A percentile compares a stretch with the other conserved stretches of the same genome.
phyloP scores from a whole-genome alignment of 2,797 vertebrate genomes.

The Melanotaenia parkinsoni region DNA sequence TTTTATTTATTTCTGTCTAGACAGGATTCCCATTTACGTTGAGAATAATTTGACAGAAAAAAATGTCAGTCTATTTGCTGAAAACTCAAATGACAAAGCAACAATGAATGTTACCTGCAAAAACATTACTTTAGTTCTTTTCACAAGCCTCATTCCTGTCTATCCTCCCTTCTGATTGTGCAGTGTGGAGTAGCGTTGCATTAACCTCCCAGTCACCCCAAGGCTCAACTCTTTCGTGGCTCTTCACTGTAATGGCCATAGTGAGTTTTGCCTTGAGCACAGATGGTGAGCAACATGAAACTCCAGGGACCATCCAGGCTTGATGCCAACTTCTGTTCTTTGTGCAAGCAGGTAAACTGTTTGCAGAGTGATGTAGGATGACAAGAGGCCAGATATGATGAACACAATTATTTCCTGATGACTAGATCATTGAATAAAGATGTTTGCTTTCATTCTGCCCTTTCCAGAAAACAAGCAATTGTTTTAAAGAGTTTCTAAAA shows the following conservation, averaged over 20 bases:
- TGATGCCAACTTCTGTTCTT: conserved; percentile 63
- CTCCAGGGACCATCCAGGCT: conserved; percentile 70
- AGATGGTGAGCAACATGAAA: conserved; percentile 76
- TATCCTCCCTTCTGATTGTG: conserved; percentile 37
- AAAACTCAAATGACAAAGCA: not conserved
- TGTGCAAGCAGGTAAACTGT: conserved; percentile 66
- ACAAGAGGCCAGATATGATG: conserved; percentile 53
- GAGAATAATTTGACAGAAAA: not conserved
- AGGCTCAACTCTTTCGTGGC: conserved; percentile 59
- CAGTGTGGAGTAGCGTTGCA: conserved; percentile 37
- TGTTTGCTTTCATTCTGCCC: conserved; percentile 41
- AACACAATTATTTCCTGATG: conserved; percentile 56
- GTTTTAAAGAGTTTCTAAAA: conserved; percentile 19
- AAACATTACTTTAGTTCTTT: conserved; percentile 8
- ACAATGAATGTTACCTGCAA: conserved; percentile 1
- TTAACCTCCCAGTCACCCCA: conserved; percentile 69
- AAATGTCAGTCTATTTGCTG: not conserved
- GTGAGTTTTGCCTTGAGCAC: conserved; percentile 67
- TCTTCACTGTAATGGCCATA: conserved; percentile 49
- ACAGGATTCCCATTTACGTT: not conserved
- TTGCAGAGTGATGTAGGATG: conserved; percentile 56
- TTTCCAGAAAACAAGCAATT: conserved; percentile 47
- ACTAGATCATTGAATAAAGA: conserved; percentile 59
- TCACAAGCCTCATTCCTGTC: conserved; percentile 21
- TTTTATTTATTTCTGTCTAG: conserved; percentile 1